Evolutionary conservation across 2,113 vertebrate species (phyloP).

Genomic region (Scalopus aquaticus): DNA sequence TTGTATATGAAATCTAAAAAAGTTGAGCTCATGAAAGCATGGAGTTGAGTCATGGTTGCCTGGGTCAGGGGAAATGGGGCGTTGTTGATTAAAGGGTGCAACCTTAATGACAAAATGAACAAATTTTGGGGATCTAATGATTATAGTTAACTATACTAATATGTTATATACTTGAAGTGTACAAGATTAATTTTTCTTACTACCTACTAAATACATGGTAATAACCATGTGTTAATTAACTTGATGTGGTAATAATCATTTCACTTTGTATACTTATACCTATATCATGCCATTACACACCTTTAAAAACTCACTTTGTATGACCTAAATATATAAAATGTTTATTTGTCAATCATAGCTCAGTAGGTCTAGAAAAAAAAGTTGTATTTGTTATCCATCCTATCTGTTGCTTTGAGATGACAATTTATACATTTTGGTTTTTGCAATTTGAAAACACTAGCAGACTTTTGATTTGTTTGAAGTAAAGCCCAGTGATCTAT

Average conservation of each 20-base stretch:
- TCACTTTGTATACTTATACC: neutral
- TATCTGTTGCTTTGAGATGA: neutral
- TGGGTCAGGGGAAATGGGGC: neutral
- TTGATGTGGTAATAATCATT: neutral
- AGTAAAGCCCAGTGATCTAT: neutral
- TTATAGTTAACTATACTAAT: neutral
- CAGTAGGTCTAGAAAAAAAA: neutral
- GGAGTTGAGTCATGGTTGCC: neutral
- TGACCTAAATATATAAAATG: neutral
- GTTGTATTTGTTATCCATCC: neutral
- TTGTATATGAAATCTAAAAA: neutral
- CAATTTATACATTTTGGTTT: neutral
- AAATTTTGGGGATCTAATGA: neutral
- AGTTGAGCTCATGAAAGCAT: neutral
- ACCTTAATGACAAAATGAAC: neutral
- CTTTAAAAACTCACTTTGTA: neutral
- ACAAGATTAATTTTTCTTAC: neutral
- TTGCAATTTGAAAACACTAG: neutral
- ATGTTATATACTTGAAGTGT: neutral
- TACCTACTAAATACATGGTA: no score
- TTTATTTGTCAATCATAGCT: neutral
- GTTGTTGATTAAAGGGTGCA: neutral
- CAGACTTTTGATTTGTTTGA: constrained; percentile 18
- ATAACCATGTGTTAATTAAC: neutral
- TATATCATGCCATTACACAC: neutral